phyloP scores from a whole-genome alignment of 2,113 vertebrate species.

The Tyrannus savana region DNA sequence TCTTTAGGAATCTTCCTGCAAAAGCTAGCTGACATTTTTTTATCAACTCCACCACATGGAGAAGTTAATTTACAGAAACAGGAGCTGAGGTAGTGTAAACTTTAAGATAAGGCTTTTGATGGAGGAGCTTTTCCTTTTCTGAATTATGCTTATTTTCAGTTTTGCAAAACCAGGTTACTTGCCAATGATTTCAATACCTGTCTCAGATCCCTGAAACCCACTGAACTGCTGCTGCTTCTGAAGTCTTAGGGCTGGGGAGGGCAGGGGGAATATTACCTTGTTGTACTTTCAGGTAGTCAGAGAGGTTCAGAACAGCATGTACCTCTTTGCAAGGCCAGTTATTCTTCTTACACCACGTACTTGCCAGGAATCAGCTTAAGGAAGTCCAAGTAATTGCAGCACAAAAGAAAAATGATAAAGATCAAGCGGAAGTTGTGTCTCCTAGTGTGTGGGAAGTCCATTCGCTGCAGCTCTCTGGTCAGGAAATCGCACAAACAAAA shows the following conservation, averaged over 20 bases:
- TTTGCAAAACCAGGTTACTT: background rate
- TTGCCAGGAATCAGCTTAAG: background rate
- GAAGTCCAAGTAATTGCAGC: background rate
- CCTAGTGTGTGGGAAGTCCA: background rate
- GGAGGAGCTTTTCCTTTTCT: background rate
- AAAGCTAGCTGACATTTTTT: background rate
- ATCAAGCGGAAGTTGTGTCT: background rate
- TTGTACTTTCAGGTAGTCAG: background rate
- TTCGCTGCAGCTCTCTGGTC: background rate
- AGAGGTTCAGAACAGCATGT: background rate
- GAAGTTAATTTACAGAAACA: background rate
- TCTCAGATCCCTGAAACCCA: background rate
- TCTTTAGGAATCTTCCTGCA: background rate
- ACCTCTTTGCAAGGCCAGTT: background rate
- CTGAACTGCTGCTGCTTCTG: background rate
- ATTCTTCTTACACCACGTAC: background rate
- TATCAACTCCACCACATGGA: background rate
- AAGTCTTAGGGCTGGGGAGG: background rate
- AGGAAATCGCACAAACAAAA: background rate
- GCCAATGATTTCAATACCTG: background rate
- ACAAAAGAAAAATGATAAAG: background rate
- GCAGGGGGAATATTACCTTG: background rate
- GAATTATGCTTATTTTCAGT: background rate
- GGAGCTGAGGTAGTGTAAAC: background rate
- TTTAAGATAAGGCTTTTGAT: background rate